Base-by-base conservation (phyloP, 2,888 invertebrate species). In the Trypoxylon attenuatum region DNA sequence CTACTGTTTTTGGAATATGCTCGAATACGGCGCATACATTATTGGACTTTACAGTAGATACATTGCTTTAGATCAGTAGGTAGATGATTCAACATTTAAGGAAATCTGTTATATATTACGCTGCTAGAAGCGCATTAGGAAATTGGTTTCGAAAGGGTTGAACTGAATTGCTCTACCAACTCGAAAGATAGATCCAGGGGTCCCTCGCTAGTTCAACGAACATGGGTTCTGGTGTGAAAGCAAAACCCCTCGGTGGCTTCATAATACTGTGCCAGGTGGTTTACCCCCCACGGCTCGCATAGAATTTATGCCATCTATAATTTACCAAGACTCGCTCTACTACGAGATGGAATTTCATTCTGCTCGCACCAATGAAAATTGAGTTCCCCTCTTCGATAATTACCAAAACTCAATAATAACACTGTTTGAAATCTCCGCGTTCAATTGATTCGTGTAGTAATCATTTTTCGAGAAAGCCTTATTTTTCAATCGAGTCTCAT, bases 301-400 rank as follows among this genome's bases (percentile, higher is more conserved):
- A 45, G 58, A 58, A 71, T 64, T 64, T 71, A 61, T 67, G 43
- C 21, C 51, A 25, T 29, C 49, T 33, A 65, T 72, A 65, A 75
- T 33, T 73, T 62, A 63, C 23, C 33, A 15, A 41, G 53, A 41
- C 43, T 15, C 43, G 33, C 57, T 62, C 66, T 60, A 53, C 74
- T 51, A 46, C 46, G 46, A 54, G 52, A 43, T 29, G 54, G 60
- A 74, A 60, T 57, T 62, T 60, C 46, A 57, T 43, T 54, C 38
- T 15, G 18, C 45, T 43, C 57, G n/a, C n/a, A n/a, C n/a, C n/a
- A n/a, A n/a, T n/a, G n/a, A n/a, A n/a, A n/a, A n/a, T n/a, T n/a
- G n/a, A n/a, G n/a, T n/a, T n/a, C n/a, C n/a, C n/a, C n/a, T n/a
- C 43, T 45, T 43, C 49, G 62, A 62, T 59, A 54, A 23, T 42